Conservation (phyloP, 1,140 invertebrate genomes). For the Proales similis region DNA sequence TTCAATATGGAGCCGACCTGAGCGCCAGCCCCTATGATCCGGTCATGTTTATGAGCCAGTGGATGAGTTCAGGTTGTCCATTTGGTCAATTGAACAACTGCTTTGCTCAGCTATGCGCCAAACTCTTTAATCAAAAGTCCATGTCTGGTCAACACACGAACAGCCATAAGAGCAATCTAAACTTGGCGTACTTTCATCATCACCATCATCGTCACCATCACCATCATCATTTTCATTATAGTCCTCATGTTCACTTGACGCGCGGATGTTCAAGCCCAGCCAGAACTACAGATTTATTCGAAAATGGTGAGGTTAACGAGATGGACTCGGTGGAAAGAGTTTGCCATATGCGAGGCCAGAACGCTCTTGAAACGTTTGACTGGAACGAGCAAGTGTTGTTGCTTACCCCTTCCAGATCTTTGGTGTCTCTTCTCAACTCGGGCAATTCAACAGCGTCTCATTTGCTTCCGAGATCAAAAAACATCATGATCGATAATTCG, state of each 20-base stretch:
- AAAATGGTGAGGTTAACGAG: too few species aligned
- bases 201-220: too few species aligned
- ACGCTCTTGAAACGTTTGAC: too few species aligned
- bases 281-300: too few species aligned
- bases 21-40: constrained; percentile 4
- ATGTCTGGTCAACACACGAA: constrained; percentile 4
- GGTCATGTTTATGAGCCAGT: not conserved
- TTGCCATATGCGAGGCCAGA: too few species aligned
- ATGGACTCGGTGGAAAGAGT: not conserved
- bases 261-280: too few species aligned
- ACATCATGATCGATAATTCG: constrained; percentile 24
- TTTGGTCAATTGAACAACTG: not conserved
- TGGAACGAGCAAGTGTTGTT: constrained; percentile 19
- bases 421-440: not conserved
- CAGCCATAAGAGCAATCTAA: constrained; percentile 18
- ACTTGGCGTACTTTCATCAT: not conserved
- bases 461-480: constrained; percentile 28
- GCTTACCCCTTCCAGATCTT: constrained; percentile 22
- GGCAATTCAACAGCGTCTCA: not conserved
- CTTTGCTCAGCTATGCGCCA: not conserved
- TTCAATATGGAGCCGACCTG: constrained; percentile 29
- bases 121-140: not conserved
- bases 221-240: too few species aligned
- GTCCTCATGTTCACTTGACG: too few species aligned
- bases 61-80: too few species aligned